A percentile compares a stretch with the other conserved stretches of the same genome.
phyloP scores from a whole-genome alignment of 2,888 invertebrate species.

The Euplagia quadripunctaria region DNA sequence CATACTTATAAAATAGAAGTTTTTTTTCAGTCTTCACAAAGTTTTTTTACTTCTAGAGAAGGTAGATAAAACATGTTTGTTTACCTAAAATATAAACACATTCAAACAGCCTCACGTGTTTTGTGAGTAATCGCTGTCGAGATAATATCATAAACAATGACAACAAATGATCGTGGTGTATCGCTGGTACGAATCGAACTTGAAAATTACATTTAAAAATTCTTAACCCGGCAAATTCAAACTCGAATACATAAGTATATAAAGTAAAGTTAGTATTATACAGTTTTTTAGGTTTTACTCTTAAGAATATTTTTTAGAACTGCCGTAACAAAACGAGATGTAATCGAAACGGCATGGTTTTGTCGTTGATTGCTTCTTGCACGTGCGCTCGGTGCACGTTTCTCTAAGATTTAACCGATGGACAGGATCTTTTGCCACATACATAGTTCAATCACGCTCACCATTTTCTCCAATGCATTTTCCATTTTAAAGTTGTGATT shows the following conservation, averaged over 20 bases:
- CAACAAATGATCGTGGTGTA: constrained; percentile 19
- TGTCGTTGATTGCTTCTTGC: not conserved
- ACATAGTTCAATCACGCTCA: not conserved
- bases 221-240: too few species aligned
- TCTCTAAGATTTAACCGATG: not conserved
- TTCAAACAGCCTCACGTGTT: constrained; percentile 11
- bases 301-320: not conserved
- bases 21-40: too few species aligned
- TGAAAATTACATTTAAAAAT: not conserved
- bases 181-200: not conserved
- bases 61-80: not conserved
- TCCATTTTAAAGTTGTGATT: not conserved
- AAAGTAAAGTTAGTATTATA: too few species aligned
- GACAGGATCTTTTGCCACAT: not conserved
- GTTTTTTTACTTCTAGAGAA: not conserved
- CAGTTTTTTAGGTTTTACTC: not conserved
- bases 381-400: not conserved
- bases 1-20: not conserved
- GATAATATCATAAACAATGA: constrained; percentile 30
- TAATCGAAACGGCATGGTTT: not conserved
- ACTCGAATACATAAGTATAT: too few species aligned
- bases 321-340: not conserved
- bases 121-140: constrained; percentile 21
- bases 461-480: not conserved
- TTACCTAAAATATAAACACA: constrained; percentile 7